Evolutionary conservation across 1,140 invertebrate genomes (phyloP).

Genomic region (Drosophila aff.): DNA sequence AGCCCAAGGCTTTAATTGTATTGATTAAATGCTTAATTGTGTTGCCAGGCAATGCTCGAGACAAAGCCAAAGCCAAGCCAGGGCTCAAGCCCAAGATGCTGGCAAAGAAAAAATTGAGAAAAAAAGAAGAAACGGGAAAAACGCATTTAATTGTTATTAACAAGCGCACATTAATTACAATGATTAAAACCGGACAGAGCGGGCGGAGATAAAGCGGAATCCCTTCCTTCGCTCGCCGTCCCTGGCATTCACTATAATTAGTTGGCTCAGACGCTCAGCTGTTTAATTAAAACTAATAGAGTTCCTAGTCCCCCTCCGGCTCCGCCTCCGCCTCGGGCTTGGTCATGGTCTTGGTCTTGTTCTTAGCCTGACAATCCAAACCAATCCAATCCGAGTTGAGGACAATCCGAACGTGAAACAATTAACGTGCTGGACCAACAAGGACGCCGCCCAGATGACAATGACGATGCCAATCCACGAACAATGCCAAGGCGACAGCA

Average conservation of each 20-base stretch:
- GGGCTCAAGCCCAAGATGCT: slow-evolving; percentile 13
- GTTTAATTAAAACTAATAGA: slow-evolving; percentile 83
- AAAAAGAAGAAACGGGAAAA: slow-evolving; percentile 20
- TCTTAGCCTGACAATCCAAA: slow-evolving; percentile 11
- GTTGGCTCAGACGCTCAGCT: slow-evolving; percentile 66
- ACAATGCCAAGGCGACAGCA: slow-evolving; percentile 61
- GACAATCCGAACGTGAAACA: slow-evolving; percentile 74
- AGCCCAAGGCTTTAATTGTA: slow-evolving; percentile 77
- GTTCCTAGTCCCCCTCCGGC: slow-evolving; percentile 25
- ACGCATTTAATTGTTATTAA: slow-evolving; percentile 80
- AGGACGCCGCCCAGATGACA: slow-evolving; percentile 37
- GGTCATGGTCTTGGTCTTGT: not conserved
- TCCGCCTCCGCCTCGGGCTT: not conserved
- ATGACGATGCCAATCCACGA: slow-evolving; percentile 44
- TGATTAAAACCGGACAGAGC: slow-evolving; percentile 64
- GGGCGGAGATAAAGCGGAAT: slow-evolving; percentile 5
- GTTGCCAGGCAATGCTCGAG: slow-evolving; percentile 50
- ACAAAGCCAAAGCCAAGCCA: slow-evolving; percentile 29
- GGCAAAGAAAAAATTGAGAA: slow-evolving; percentile 8
- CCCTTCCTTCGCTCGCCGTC: slow-evolving; percentile 15
- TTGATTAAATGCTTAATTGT: slow-evolving; percentile 80
- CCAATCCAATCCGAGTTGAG: slow-evolving; percentile 26
- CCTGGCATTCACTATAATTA: slow-evolving; percentile 74
- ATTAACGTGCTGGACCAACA: slow-evolving; percentile 63
- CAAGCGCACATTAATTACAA: slow-evolving; percentile 79